Conservation (phyloP, 64 coral and sea anemone genomes). For the Platygyra sinensis region DNA sequence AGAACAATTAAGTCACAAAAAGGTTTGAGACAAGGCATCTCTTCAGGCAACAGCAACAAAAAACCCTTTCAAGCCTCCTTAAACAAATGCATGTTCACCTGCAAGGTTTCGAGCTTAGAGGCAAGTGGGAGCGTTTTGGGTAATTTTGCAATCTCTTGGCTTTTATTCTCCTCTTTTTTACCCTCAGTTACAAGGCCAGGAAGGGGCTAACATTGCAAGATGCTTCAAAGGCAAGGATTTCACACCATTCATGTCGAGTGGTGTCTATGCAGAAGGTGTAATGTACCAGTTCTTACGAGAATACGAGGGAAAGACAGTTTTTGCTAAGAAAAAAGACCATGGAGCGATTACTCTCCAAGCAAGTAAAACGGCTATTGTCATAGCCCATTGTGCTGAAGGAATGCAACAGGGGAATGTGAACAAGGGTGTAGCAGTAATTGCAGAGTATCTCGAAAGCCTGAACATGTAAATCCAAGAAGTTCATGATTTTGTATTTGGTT, state of each 20-base stretch:
- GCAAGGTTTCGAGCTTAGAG: too few relatives aligned
- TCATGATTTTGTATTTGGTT: background rate
- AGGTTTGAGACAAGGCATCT: too few relatives aligned
- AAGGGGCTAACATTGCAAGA: slow-evolving; percentile 32
- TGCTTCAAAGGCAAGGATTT: slow-evolving; percentile 69
- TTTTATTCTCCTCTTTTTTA: background rate
- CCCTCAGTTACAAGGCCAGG: background rate
- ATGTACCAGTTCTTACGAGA: slow-evolving; percentile 55
- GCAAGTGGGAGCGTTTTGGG: too few relatives aligned
- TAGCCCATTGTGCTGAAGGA: slow-evolving; percentile 50
- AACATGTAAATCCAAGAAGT: slow-evolving; percentile 22
- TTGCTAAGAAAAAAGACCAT: slow-evolving; percentile 48
- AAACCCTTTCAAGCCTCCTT: too few relatives aligned
- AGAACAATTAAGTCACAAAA: too few relatives aligned
- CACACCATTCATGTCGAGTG: slow-evolving; percentile 34
- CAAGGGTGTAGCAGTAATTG: slow-evolving; percentile 51
- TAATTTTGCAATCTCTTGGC: too few relatives aligned
- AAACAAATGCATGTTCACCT: too few relatives aligned
- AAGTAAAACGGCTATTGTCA: slow-evolving; percentile 72
- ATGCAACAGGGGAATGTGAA: slow-evolving; percentile 38
- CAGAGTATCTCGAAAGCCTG: slow-evolving; percentile 52
- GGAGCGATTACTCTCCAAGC: slow-evolving; percentile 57
- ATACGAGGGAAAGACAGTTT: slow-evolving; percentile 51
- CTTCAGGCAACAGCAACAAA: too few relatives aligned
- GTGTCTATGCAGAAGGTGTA: slow-evolving; percentile 27